Conservation (phyloP, 92 coral and sea anemone genomes). For the Actinernus sp. region DNA sequence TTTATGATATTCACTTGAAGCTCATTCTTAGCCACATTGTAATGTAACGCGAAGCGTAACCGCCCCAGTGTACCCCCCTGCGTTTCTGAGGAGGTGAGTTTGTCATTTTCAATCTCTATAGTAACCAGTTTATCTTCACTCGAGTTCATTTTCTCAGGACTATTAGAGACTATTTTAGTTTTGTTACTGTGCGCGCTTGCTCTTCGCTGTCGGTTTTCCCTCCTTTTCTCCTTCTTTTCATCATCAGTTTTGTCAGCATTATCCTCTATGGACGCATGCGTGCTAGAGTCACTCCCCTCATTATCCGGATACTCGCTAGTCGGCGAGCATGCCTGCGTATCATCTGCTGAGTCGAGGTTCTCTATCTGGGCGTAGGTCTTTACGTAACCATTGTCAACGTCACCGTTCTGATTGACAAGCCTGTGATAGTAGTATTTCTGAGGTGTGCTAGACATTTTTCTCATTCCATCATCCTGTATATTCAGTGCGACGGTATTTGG, state of each 20-base stretch:
- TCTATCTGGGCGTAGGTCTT: slow-evolving; percentile 47
- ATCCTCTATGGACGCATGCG: slow-evolving; percentile 74
- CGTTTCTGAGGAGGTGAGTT: slow-evolving; percentile 20
- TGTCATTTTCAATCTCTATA: slow-evolving; percentile 30
- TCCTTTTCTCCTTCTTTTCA: slow-evolving; percentile 35
- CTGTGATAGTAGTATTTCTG: slow-evolving; percentile 70
- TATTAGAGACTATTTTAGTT: slow-evolving; percentile 7
- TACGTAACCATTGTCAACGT: slow-evolving; percentile 64
- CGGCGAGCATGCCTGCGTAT: too few relatives aligned
- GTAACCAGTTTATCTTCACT: slow-evolving; percentile 9
- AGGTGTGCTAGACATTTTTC: slow-evolving; percentile 16
- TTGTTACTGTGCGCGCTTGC: slow-evolving; percentile 4
- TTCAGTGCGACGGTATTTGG: slow-evolving; percentile 87
- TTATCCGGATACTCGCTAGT: too few relatives aligned
- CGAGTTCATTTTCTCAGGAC: slow-evolving; percentile 22
- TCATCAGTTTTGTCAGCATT: slow-evolving; percentile 66
- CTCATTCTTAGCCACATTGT: slow-evolving; percentile 80
- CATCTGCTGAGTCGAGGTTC: slow-evolving; percentile 62
- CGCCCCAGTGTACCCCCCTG: slow-evolving; percentile 70
- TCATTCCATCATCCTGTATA: slow-evolving; percentile 72
- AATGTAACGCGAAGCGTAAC: slow-evolving; percentile 87
- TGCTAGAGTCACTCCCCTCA: slow-evolving; percentile 70
- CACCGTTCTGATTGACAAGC: slow-evolving; percentile 66
- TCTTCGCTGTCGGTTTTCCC: not conserved
- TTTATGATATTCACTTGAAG: slow-evolving; percentile 92